Conservation (phyloP, 2,797 vertebrate genomes). For the Clangula hyemalis region DNA sequence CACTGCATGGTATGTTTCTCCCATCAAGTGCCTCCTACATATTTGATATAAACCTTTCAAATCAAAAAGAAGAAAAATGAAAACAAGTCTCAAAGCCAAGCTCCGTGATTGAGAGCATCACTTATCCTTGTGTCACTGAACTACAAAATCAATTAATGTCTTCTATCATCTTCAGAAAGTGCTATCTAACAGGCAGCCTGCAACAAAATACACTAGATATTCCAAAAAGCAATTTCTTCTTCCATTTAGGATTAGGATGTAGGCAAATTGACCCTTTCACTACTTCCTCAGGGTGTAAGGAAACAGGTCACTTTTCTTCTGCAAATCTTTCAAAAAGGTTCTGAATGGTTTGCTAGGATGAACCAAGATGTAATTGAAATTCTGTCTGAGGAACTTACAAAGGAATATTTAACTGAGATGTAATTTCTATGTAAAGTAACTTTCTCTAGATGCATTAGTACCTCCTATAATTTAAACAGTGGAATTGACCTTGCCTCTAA, state of each 20-base stretch:
- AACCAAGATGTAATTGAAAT: slow-evolving; percentile 62
- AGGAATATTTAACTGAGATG: slow-evolving; percentile 28
- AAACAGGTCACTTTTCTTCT: slow-evolving; percentile 29
- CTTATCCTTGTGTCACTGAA: slow-evolving; percentile 65
- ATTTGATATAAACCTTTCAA: slow-evolving; percentile 71
- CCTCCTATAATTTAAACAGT: slow-evolving; percentile 1
- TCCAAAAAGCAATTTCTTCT: slow-evolving; percentile 71
- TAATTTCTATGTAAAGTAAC: slow-evolving; percentile 57
- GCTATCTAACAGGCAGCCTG: slow-evolving; percentile 37
- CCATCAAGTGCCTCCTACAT: slow-evolving; percentile 41
- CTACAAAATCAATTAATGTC: slow-evolving; percentile 76
- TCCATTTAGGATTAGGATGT: slow-evolving; percentile 68
- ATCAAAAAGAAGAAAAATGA: slow-evolving; percentile 48
- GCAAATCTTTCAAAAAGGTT: slow-evolving; percentile 23
- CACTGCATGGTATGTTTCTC: slow-evolving; percentile 36
- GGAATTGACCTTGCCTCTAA: neutral
- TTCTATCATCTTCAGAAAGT: slow-evolving; percentile 70
- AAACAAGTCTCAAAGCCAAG: slow-evolving; percentile 38
- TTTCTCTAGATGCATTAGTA: neutral
- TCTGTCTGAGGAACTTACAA: slow-evolving; percentile 26
- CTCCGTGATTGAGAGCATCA: slow-evolving; percentile 68
- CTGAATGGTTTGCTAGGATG: slow-evolving; percentile 7
- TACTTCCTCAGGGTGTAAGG: neutral
- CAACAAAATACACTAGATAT: slow-evolving; percentile 64
- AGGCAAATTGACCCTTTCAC: slow-evolving; percentile 66